Evolutionary conservation across 37 sponge, comb jelly and placozoan species (phyloP).

Genomic region (Halichondria panicea): DNA sequence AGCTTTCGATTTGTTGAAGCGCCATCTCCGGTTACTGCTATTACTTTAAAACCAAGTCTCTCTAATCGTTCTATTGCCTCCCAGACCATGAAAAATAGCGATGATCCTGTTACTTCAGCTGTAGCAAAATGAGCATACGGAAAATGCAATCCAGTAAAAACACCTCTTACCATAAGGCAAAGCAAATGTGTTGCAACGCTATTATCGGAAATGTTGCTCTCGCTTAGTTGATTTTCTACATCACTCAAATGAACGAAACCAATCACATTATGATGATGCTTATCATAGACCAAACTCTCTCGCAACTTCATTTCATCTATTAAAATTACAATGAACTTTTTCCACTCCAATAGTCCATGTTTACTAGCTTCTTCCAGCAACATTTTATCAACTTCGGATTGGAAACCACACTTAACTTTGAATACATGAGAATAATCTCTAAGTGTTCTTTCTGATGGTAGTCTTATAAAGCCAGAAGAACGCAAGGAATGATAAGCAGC

Average conservation of each 20-base stretch:
- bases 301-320: slow-evolving; percentile 46
- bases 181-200: slow-evolving; percentile 41
- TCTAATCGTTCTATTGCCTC: slow-evolving; percentile 50
- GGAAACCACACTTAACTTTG: slow-evolving; percentile 41
- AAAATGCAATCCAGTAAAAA: slow-evolving; percentile 26
- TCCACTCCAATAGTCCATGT: slow-evolving; percentile 19
- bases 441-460: slow-evolving; percentile 59
- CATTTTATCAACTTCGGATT: slow-evolving; percentile 6
- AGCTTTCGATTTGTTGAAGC: slow-evolving; percentile 36
- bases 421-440: slow-evolving; percentile 54
- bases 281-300: slow-evolving; percentile 50
- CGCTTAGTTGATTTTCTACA: too few species aligned
- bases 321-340: slow-evolving; percentile 21
- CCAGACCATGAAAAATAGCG: slow-evolving; percentile 43
- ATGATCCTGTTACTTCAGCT: not conserved
- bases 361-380: slow-evolving; percentile 38
- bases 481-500: slow-evolving; percentile 33
- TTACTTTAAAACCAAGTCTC: slow-evolving; percentile 30
- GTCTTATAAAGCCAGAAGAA: slow-evolving; percentile 28
- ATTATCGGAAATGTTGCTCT: too few species aligned
- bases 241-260: too few species aligned
- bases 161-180: slow-evolving; percentile 40
- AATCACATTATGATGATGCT: slow-evolving; percentile 4
- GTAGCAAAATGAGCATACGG: slow-evolving; percentile 52
- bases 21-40: slow-evolving; percentile 33